Conservation (phyloP, 2,113 vertebrate genomes). For the Hystrix brachyura region DNA sequence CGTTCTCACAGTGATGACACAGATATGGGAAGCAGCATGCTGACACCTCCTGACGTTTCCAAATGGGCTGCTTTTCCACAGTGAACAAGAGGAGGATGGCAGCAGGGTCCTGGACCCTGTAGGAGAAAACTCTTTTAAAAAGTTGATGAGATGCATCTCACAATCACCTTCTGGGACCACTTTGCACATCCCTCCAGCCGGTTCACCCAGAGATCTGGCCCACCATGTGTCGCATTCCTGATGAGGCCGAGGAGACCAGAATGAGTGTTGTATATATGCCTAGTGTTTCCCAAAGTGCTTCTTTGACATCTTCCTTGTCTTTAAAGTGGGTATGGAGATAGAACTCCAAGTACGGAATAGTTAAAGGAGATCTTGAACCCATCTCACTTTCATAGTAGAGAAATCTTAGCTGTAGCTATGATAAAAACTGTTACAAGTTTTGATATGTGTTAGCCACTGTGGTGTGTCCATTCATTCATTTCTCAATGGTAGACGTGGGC, state of each 20-base stretch:
- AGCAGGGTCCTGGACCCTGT: background rate
- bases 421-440: background rate
- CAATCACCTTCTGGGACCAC: background rate
- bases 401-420: background rate
- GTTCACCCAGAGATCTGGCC: background rate
- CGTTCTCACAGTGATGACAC: fast-evolving
- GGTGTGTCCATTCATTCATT: background rate
- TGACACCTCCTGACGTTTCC: background rate
- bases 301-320: background rate
- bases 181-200: background rate
- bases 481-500: background rate
- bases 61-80: background rate
- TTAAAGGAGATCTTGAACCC: background rate
- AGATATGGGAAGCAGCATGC: background rate
- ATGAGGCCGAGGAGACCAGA: background rate
- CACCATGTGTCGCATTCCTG: background rate
- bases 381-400: background rate
- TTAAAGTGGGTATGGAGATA: background rate
- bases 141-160: background rate
- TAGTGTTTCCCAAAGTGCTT: background rate
- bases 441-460: background rate
- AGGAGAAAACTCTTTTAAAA: background rate
- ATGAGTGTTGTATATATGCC: background rate
- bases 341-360: background rate
- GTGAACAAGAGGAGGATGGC: background rate